Evolutionary conservation across 2,113 vertebrate genomes (phyloP).

Genomic region (Hippocampus guttulatus): DNA sequence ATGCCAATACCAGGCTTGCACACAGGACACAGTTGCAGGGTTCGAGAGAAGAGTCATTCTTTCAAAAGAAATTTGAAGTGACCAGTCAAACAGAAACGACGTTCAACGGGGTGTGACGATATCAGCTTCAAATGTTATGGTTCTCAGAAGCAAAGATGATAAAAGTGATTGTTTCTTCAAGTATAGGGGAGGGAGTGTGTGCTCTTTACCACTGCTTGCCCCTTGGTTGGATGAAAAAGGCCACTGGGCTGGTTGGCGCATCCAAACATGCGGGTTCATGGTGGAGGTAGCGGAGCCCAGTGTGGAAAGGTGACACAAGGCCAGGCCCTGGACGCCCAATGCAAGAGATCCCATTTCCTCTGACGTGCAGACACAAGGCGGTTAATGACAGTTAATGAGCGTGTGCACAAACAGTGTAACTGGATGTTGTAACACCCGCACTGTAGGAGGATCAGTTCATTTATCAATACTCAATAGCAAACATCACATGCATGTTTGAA

Average conservation of each 20-base stretch:
- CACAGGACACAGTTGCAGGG: no score
- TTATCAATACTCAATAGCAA: background rate
- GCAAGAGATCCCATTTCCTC: conserved; percentile 11
- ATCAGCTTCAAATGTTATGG: background rate
- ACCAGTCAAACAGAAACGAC: no score
- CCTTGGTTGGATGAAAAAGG: background rate
- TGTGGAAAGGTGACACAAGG: conserved; percentile 23
- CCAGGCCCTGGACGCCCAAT: background rate
- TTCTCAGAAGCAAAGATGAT: background rate
- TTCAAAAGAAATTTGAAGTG: no score
- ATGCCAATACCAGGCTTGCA: no score
- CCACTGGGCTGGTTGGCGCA: background rate
- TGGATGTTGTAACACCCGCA: background rate
- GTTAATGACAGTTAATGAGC: background rate
- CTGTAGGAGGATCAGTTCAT: no score
- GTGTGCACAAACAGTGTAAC: conserved; percentile 11
- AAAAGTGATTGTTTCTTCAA: conserved; percentile 1
- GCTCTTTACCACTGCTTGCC: background rate
- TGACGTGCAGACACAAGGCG: conserved; percentile 11
- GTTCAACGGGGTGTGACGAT: no score
- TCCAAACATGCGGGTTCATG: background rate
- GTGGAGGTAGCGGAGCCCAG: background rate
- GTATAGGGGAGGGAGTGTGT: no score
- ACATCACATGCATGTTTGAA: background rate
- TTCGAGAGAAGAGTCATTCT: no score